Evolutionary conservation across 2,888 invertebrate genomes (phyloP).

Genomic region (Molanna angustata): DNA sequence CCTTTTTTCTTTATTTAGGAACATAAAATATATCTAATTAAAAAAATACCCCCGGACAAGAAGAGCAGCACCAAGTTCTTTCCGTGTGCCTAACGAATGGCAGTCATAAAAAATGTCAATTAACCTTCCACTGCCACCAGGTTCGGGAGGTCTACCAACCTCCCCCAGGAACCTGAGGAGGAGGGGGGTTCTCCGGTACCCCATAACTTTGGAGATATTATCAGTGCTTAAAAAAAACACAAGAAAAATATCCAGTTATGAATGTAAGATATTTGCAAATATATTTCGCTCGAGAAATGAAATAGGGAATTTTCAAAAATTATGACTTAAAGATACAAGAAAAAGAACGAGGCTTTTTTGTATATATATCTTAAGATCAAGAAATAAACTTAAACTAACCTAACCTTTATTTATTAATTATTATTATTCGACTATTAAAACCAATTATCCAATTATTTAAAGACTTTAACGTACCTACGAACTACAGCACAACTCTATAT

Average conservation of each 20-base stretch:
- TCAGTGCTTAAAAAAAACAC: conserved; percentile 8
- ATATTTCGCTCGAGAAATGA: no score
- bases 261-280: no score
- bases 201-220: conserved; percentile 24
- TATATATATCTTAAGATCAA: no score
- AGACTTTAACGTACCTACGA: no score
- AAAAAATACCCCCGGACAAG: conserved; percentile 58
- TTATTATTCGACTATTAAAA: no score
- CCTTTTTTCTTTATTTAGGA: conserved; percentile 36
- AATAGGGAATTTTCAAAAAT: no score
- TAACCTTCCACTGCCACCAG: conserved; percentile 36
- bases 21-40: conserved; percentile 61
- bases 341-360: no score
- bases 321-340: no score
- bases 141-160: conserved; percentile 3
- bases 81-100: conserved; percentile 32
- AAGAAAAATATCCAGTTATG: background rate
- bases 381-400: no score
- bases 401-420: no score
- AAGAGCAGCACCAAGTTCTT: conserved; percentile 45
- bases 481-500: no score
- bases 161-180: conserved; percentile 5
- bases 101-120: conserved; percentile 58
- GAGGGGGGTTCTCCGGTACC: conserved; percentile 6
- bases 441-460: no score